Conservation (phyloP, 2,113 vertebrate genomes). For the Megalops atlanticus region DNA sequence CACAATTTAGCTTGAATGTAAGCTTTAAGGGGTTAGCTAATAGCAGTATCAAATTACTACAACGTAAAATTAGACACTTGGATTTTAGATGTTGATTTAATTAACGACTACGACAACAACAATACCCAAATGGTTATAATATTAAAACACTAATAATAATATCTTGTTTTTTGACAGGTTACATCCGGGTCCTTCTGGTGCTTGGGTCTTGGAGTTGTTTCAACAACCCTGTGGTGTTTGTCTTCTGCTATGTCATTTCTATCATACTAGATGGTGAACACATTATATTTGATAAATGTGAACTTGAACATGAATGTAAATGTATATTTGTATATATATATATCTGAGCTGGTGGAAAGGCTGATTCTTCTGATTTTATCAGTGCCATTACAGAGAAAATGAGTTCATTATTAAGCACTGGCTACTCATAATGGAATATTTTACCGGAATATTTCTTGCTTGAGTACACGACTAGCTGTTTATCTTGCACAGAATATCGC, state of each 20-base stretch:
- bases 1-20: background rate
- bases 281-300: background rate
- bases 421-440: too few relatives aligned
- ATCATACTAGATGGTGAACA: conserved; percentile 61
- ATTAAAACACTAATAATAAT: background rate
- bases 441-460: background rate
- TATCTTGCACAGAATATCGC: too few relatives aligned
- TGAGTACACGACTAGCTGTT: too few relatives aligned
- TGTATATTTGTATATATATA: background rate
- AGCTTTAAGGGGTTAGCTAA: background rate
- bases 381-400: too few relatives aligned
- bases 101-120: background rate
- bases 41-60: background rate
- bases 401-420: too few relatives aligned
- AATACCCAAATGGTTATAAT: background rate
- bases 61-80: background rate
- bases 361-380: too few relatives aligned
- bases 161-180: conserved; percentile 50
- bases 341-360: background rate
- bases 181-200: conserved; percentile 56
- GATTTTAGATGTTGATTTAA: too few relatives aligned
- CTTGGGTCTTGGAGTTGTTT: conserved; percentile 47
- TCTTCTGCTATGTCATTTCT: conserved; percentile 45
- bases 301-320: background rate
- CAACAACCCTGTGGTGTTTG: conserved; percentile 45